Evolutionary conservation across 2,888 invertebrate species (phyloP).

Genomic region (Himalopsyche kuldschensis): DNA sequence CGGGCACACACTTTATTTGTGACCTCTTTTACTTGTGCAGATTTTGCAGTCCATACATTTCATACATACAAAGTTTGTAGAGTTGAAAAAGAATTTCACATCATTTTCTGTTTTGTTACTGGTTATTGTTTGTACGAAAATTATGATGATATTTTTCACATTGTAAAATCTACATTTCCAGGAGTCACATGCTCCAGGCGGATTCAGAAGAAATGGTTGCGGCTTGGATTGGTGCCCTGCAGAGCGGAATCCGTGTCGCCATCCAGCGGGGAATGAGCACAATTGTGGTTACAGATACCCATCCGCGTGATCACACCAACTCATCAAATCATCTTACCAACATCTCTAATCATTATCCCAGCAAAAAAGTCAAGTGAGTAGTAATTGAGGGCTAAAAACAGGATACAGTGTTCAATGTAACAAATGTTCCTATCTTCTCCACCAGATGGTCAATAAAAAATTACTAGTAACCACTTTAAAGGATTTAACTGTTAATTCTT

Average conservation of each 20-base stretch:
- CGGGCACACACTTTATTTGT: no score
- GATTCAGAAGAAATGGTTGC: constrained; percentile 91
- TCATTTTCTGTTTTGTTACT: no score
- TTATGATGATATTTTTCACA: background rate
- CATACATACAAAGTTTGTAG: no score
- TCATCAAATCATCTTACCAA: constrained; percentile 14
- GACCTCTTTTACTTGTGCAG: no score
- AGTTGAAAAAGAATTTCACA: no score
- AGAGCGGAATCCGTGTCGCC: constrained; percentile 84
- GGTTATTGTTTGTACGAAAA: no score
- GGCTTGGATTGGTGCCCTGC: constrained; percentile 87
- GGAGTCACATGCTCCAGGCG: constrained; percentile 96
- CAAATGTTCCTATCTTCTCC: background rate
- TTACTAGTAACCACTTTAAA: no score
- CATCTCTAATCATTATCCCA: constrained; percentile 22
- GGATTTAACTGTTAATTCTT: no score
- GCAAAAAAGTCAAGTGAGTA: constrained; percentile 27
- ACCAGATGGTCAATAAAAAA: no score
- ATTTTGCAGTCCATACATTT: no score
- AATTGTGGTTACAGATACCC: constrained; percentile 22
- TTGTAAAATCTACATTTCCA: constrained; percentile 46
- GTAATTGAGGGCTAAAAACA: background rate
- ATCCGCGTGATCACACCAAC: constrained; percentile 40
- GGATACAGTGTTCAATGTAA: background rate
- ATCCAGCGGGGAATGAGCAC: constrained; percentile 66